Conservation (phyloP, 2,888 invertebrate species). For the Acleris laterana region DNA sequence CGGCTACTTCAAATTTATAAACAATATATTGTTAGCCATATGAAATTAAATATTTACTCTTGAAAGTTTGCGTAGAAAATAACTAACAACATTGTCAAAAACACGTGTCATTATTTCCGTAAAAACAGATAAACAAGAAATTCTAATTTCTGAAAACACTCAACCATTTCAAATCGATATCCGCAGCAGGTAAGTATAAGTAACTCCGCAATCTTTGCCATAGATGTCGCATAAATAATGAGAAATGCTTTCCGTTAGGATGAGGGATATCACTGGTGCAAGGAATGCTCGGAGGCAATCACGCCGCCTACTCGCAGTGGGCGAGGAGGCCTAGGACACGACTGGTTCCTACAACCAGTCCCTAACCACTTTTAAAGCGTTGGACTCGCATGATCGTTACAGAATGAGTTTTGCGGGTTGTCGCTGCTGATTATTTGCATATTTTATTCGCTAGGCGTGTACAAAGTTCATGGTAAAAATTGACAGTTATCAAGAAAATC, state of each 20-base stretch:
- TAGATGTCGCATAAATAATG: conserved; percentile 50
- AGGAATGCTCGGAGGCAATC: conserved; percentile 47
- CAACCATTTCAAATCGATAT: too few relatives aligned
- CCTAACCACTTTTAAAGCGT: conserved; percentile 18
- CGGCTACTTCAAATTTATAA: neutral
- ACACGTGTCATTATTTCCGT: too few relatives aligned
- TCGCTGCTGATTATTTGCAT: conserved; percentile 1
- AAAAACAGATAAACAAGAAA: too few relatives aligned
- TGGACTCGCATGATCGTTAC: conserved; percentile 1
- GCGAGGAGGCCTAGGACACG: conserved; percentile 31
- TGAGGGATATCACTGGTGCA: conserved; percentile 39
- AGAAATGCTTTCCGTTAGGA: conserved; percentile 49
- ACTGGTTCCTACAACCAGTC: conserved; percentile 39
- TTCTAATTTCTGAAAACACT: too few relatives aligned
- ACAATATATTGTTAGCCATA: neutral
- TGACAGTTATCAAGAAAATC: neutral
- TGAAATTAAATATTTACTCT: too few relatives aligned
- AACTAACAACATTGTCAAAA: too few relatives aligned
- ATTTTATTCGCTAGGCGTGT: neutral
- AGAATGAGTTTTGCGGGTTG: conserved; percentile 9
- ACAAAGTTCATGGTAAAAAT: neutral
- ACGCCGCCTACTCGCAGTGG: conserved; percentile 46
- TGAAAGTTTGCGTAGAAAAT: too few relatives aligned
- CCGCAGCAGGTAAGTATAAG: neutral
- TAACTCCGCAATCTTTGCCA: conserved; percentile 32